A percentile compares a stretch with the other conserved stretches of the same genome.
phyloP scores from a whole-genome alignment of 2,888 invertebrate genomes.

The Brenthis ino region DNA sequence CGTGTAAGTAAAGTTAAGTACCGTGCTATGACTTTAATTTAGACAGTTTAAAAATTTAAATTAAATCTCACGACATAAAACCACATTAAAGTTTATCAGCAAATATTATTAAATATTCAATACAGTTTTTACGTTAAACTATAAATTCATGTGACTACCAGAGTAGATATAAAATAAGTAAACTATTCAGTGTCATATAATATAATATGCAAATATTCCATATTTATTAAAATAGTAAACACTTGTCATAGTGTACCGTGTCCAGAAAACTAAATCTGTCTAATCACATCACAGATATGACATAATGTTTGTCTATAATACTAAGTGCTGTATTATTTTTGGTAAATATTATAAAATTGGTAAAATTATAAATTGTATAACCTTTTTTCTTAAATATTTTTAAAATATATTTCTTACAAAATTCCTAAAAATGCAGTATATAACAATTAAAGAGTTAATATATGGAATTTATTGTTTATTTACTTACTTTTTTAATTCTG shows the following conservation, averaged over 20 bases:
- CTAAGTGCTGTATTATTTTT: conserved; percentile 1
- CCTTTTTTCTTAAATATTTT: no score
- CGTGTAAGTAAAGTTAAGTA: no score
- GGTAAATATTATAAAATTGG: not conserved
- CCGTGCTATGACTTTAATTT: no score
- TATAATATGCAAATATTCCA: conserved; percentile 12
- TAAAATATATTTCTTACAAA: no score
- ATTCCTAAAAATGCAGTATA: no score
- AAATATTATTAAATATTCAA: no score
- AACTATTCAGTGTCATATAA: conserved; percentile 28
- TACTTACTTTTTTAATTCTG: conserved; percentile 39
- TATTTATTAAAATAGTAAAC: conserved; percentile 23
- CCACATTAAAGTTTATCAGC: no score
- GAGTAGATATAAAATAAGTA: conserved; percentile 18
- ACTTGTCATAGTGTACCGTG: not conserved
- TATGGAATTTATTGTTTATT: not conserved
- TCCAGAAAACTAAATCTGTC: conserved; percentile 8
- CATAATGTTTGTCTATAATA: conserved; percentile 19
- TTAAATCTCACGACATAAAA: no score
- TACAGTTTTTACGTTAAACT: no score
- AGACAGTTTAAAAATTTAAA: no score
- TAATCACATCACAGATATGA: conserved; percentile 11
- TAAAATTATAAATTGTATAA: no score
- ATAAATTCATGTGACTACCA: not conserved
- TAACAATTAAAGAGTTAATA: no score